A percentile compares a stretch with the other conserved stretches of the same genome.
Conservation (phyloP, 2,888 invertebrate species). For the Dryobotodes eremita region DNA sequence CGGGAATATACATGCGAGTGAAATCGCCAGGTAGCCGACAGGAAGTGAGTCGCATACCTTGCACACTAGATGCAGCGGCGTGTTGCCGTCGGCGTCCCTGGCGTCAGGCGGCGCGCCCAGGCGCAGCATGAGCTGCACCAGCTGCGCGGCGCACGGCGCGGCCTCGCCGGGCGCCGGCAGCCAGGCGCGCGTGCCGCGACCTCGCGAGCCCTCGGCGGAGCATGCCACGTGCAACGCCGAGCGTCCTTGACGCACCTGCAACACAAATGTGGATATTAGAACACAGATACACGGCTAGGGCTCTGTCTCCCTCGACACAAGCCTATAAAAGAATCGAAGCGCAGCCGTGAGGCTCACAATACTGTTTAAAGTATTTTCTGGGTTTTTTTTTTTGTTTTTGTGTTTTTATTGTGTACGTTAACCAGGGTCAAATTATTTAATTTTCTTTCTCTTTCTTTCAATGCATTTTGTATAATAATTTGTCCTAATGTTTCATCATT, state of each 20-base stretch:
- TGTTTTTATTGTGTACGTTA: too few relatives aligned
- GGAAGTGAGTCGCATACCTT: slow-evolving; percentile 85
- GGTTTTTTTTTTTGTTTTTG: too few relatives aligned
- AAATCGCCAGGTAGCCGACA: slow-evolving; percentile 80
- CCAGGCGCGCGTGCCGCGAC: slow-evolving; percentile 93
- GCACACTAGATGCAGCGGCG: slow-evolving; percentile 96
- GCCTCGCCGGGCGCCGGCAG: slow-evolving; percentile 92
- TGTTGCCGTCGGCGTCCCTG: slow-evolving; percentile 95
- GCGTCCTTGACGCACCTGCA: slow-evolving; percentile 92
- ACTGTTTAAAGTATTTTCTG: too few relatives aligned
- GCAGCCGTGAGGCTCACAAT: too few relatives aligned
- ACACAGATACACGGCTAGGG: not conserved
- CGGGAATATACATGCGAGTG: slow-evolving; percentile 70
- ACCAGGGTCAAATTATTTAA: too few relatives aligned
- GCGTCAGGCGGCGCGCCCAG: slow-evolving; percentile 96
- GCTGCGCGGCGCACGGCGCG: slow-evolving; percentile 91
- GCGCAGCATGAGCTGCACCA: slow-evolving; percentile 93
- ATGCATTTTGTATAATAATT: too few relatives aligned
- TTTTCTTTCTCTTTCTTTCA: too few relatives aligned
- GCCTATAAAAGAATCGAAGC: not conserved
- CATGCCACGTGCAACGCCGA: slow-evolving; percentile 96
- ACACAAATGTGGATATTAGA: rapidly evolving
- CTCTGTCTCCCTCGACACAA: not conserved
- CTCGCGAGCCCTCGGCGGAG: slow-evolving; percentile 92
- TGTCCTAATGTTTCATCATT: too few relatives aligned